Conservation (phyloP, 2,888 invertebrate species). For the Lathronympha strigana region DNA sequence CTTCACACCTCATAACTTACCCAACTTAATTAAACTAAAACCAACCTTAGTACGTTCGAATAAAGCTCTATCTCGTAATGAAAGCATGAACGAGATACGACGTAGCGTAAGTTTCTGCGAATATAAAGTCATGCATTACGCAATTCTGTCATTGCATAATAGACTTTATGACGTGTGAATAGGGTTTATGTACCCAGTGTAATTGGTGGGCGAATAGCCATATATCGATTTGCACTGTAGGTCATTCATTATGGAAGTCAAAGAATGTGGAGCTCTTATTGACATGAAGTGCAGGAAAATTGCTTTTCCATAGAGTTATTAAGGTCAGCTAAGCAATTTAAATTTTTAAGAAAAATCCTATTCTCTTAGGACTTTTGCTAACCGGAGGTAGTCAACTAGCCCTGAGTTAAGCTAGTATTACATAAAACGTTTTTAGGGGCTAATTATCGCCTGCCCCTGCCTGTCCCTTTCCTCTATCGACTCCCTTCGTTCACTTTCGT, state of each 20-base stretch:
- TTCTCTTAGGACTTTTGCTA: no score
- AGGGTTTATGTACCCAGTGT: neutral
- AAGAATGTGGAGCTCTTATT: slow-evolving; percentile 7
- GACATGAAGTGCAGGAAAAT: no score
- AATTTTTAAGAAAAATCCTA: no score
- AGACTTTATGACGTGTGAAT: neutral
- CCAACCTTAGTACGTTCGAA: neutral
- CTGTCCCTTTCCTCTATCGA: no score
- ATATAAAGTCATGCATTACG: neutral
- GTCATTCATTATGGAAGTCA: slow-evolving; percentile 15
- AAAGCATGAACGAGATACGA: neutral
- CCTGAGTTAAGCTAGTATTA: no score
- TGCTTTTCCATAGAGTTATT: no score
- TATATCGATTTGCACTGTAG: slow-evolving; percentile 24
- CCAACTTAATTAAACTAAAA: neutral
- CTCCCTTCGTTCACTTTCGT: no score
- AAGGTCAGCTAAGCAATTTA: no score
- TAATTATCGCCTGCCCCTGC: no score
- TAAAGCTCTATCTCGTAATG: neutral
- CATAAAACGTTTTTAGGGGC: no score
- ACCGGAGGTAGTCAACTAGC: no score
- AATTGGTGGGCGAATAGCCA: slow-evolving; percentile 1
- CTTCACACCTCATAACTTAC: neutral
- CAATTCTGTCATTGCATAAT: neutral
- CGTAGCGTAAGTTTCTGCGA: no score